Conservation (phyloP, 2,888 invertebrate species). For the Caenorhabditis sinica region DNA sequence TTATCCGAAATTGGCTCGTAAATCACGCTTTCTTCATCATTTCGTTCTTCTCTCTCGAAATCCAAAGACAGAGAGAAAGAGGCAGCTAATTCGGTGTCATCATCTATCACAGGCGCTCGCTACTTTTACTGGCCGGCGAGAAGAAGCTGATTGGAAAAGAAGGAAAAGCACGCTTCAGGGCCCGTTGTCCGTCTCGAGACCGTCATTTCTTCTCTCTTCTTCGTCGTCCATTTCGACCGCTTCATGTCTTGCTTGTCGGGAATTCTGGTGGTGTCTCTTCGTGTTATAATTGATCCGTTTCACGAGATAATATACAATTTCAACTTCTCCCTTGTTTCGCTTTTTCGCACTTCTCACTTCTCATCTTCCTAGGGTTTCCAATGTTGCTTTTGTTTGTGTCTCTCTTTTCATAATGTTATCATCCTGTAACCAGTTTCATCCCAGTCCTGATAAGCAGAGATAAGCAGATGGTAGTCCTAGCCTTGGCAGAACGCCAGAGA, state of each 20-base stretch:
- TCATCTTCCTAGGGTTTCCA: neutral
- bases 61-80: conserved; percentile 17
- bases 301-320: conserved; percentile 59
- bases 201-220: conserved; percentile 30
- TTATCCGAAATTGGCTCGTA: conserved; percentile 57
- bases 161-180: conserved; percentile 23
- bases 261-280: conserved; percentile 41
- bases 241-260: conserved; percentile 21
- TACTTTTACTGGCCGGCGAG: conserved; percentile 10
- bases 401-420: conserved; percentile 28
- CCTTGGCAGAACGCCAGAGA: conserved; percentile 16
- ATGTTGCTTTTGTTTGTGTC: conserved; percentile 2
- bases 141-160: conserved; percentile 52
- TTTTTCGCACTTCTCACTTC: conserved; percentile 30
- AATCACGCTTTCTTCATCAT: conserved; percentile 56
- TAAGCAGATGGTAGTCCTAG: neutral
- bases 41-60: conserved; percentile 31
- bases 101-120: conserved; percentile 53
- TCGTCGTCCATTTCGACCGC: conserved; percentile 37
- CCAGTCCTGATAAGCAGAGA: conserved; percentile 4
- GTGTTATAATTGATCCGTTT: conserved; percentile 61
- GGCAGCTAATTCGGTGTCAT: conserved; percentile 51
- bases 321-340: conserved; percentile 37
- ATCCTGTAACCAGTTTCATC: neutral
- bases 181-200: conserved; percentile 29